These are phyloP conservation scores for Gephyroberyx darwinii DNA, from an alignment of 2,797 vertebrate species.

Conservation along the genomic window DNA sequence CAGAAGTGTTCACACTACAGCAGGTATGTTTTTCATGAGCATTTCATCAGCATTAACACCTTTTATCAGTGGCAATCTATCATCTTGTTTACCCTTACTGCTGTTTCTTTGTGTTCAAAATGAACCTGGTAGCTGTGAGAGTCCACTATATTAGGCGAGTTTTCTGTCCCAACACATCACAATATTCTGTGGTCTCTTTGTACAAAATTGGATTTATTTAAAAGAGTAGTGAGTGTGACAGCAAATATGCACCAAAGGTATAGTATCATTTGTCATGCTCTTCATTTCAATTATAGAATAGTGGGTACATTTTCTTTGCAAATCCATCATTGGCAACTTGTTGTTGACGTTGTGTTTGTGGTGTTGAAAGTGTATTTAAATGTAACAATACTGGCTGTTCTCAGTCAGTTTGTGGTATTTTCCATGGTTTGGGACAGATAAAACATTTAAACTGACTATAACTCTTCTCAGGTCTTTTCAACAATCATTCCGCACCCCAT, in stretches of 20 bases:
- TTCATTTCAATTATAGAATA: background rate
- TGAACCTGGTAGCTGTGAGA: conserved; percentile 46
- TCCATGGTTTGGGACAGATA: conserved; percentile 13
- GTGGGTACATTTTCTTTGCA: conserved; percentile 7
- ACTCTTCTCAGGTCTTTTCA: conserved; percentile 84
- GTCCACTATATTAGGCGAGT: conserved; percentile 19
- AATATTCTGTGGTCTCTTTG: background rate
- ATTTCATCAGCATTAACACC: conserved; percentile 61
- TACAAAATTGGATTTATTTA: conserved; percentile 19
- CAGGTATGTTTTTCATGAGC: conserved; percentile 64
- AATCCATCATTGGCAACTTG: background rate
- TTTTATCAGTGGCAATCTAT: conserved; percentile 64
- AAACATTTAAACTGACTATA: conserved; percentile 30
- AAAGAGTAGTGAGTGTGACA: conserved; percentile 15
- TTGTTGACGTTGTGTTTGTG: conserved; percentile 7
- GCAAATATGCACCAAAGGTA: conserved; percentile 74
- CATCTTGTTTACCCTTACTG: conserved; percentile 63
- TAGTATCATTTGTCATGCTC: conserved; percentile 14
- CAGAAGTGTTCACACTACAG: conserved; percentile 48
- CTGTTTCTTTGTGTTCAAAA: conserved; percentile 68
- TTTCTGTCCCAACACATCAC: conserved; percentile 34
- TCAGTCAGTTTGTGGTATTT: background rate
- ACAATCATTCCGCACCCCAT: conserved; percentile 73
- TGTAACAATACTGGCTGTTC: background rate
- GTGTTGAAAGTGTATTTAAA: conserved; percentile 13